Evolutionary conservation across 2,113 vertebrate genomes (phyloP), one percentile per base, ranked within the genome.

Genomic region (Eudyptes chrysolophus): DNA sequence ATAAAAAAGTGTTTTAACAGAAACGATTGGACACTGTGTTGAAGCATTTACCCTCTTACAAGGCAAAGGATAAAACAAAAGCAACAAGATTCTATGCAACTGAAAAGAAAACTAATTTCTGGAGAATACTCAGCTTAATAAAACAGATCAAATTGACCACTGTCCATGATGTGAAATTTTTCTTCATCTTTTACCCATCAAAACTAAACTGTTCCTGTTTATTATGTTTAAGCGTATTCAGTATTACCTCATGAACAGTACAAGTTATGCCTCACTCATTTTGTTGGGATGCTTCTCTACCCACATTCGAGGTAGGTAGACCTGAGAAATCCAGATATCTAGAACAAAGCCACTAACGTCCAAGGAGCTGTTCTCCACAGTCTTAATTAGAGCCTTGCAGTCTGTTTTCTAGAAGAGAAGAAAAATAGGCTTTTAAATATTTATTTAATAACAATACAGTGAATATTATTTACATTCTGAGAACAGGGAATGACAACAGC

Each of bases 201-300:
- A 85, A 92, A 79, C 11, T 0, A 44, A 86, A 36, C 44, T 40
- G 17, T n/a, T 74, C 18, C 14, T 76, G 3, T 71, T 66, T 57
- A 57, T 62, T n/a, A n/a, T 11, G 15, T 72, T 90, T 77, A 52
- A 90, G 34, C 40, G 76, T 38, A 52, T 42, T 58, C 27, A 75
- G 21, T 38, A 27, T 36, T 60, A 60, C 4, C 9, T 87, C 40
- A 75, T 17, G 12, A 89, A 77, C 1, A 6, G n/a, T 30, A 57
- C 11, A 74, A 74, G 30, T 40, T 55, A 66, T 51, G 22, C 98
- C 98, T 99, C 98, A 49, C 98, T 99, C 90, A 98, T 98, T 96
- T 99, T 99, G 66, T 99, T 98, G 34, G 98, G 99, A 97, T 99
- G 98, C 60, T 98, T 98, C 94, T 99, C 99, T 84, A 99, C 98